Conservation (phyloP, 2,113 vertebrate species). For the Sialia sialis region DNA sequence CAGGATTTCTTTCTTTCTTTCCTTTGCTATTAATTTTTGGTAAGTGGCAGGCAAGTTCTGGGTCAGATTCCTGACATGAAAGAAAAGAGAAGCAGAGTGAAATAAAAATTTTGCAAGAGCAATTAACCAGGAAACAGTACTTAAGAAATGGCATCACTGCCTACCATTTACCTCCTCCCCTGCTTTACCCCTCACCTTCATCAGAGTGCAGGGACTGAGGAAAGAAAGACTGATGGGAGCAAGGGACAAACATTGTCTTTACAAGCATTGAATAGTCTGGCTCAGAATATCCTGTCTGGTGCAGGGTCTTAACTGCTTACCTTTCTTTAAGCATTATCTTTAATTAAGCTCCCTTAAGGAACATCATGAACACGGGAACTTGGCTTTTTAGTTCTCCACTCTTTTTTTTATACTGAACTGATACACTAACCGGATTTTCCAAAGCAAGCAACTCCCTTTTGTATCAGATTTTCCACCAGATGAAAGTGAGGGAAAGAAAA, state of each 20-base stretch:
- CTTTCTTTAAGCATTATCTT: neutral
- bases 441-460: neutral
- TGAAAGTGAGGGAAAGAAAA: neutral
- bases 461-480: slow-evolving; percentile 59
- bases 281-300: neutral
- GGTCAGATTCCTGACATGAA: neutral
- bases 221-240: neutral
- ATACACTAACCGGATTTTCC: slow-evolving; percentile 30
- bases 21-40: neutral
- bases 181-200: neutral
- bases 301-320: neutral
- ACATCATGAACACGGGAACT: neutral
- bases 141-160: neutral
- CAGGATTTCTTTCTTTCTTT: neutral
- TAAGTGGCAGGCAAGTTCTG: neutral
- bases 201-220: neutral
- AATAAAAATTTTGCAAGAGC: neutral
- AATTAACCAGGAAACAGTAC: neutral
- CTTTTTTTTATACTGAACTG: slow-evolving; percentile 10
- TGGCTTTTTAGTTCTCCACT: slow-evolving; percentile 1
- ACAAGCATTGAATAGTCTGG: neutral
- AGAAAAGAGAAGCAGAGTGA: neutral
- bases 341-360: slow-evolving; percentile 45
- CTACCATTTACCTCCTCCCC: neutral
- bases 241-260: neutral